Percentiles rank a stretch among this genome's conserved stretches.
These are phyloP conservation scores for Drosophila sucinea DNA, from an alignment of 1,140 invertebrate species.

Conservation along the genomic window DNA sequence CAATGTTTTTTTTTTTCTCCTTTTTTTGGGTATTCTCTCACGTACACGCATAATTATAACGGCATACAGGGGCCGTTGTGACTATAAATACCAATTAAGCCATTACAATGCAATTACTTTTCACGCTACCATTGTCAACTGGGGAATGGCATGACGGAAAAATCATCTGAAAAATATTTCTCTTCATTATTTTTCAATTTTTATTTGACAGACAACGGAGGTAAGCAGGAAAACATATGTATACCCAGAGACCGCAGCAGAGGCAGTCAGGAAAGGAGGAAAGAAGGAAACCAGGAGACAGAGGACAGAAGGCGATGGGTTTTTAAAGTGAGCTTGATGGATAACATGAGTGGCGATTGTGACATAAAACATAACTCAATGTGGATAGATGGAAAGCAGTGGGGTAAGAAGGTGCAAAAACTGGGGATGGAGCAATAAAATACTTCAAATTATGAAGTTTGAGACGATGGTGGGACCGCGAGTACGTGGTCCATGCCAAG, in stretches of 20 bases:
- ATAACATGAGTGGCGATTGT: slow-evolving; percentile 53
- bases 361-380: slow-evolving; percentile 54
- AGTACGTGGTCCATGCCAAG: neutral
- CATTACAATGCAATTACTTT: slow-evolving; percentile 71
- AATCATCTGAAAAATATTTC: slow-evolving; percentile 47
- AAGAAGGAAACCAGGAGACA: neutral
- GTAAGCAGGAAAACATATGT: slow-evolving; percentile 41
- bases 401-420: neutral
- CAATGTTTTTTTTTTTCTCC: slow-evolving; percentile 27
- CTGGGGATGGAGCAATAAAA: slow-evolving; percentile 15
- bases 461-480: slow-evolving; percentile 14
- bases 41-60: slow-evolving; percentile 40
- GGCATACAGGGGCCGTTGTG: slow-evolving; percentile 25
- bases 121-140: slow-evolving; percentile 43
- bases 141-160: slow-evolving; percentile 29
- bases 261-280: neutral
- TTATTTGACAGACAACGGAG: neutral
- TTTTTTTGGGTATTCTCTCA: slow-evolving; percentile 28
- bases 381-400: slow-evolving; percentile 12
- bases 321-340: slow-evolving; percentile 50
- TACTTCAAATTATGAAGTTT: slow-evolving; percentile 7
- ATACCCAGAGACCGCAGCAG: neutral
- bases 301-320: slow-evolving; percentile 11
- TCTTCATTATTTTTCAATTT: slow-evolving; percentile 47
- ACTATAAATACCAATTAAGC: slow-evolving; percentile 76